A percentile compares a stretch with the other conserved stretches of the same genome.
These are phyloP conservation scores for Enteromius argenteus DNA, from an alignment of 2,797 vertebrate genomes.

Conservation along the genomic window DNA sequence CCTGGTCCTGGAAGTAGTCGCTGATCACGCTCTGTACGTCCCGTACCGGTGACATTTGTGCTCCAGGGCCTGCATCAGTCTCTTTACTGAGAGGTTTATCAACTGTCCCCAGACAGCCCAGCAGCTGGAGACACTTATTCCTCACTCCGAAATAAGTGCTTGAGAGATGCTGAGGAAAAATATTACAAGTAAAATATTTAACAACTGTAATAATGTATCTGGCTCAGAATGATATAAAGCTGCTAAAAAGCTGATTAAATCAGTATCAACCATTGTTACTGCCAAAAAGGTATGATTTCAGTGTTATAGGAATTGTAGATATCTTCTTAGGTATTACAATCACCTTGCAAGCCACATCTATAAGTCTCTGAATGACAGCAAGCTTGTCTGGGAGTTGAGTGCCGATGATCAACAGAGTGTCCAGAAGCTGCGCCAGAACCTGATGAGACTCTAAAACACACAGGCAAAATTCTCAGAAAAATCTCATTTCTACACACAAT, in stretches of 20 bases:
- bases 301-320: neutral
- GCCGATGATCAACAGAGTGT: slow-evolving; percentile 91
- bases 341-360: slow-evolving; percentile 96
- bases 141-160: slow-evolving; percentile 94
- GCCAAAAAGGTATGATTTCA: neutral
- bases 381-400: slow-evolving; percentile 86
- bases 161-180: slow-evolving; percentile 82
- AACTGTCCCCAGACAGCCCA: slow-evolving; percentile 89
- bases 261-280: neutral
- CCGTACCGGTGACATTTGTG: slow-evolving; percentile 74
- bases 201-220: neutral
- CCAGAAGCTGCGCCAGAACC: slow-evolving; percentile 93
- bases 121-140: slow-evolving; percentile 93
- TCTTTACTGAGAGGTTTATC: slow-evolving; percentile 84
- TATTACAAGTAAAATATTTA: neutral
- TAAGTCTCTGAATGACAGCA: slow-evolving; percentile 82
- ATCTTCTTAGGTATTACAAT: slow-evolving; percentile 7
- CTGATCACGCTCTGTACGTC: slow-evolving; percentile 95
- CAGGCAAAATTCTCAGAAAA: neutral
- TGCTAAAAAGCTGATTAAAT: neutral
- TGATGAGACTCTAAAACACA: slow-evolving; percentile 90
- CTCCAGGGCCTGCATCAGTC: slow-evolving; percentile 69
- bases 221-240: neutral
- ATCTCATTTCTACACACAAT: neutral
- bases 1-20: slow-evolving; percentile 94